phyloP scores from a whole-genome alignment of 2,113 vertebrate species.

The Burhinus oedicnemus region DNA sequence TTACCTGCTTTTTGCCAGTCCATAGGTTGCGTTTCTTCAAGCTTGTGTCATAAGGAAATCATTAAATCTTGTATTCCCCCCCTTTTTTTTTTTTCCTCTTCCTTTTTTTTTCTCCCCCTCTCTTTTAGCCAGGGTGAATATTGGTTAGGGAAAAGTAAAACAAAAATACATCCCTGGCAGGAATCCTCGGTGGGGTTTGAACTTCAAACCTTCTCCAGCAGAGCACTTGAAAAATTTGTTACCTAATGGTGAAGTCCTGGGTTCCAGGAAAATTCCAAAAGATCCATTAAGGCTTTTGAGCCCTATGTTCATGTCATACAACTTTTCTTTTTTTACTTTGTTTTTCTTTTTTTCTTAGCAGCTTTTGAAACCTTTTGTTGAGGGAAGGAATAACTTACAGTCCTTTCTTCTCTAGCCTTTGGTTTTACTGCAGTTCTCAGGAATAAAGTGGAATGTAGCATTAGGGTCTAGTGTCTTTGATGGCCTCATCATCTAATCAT shows the following conservation, averaged over 20 bases:
- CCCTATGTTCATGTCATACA: constrained; percentile 54
- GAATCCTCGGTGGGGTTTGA: constrained; percentile 72
- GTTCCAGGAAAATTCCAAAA: constrained; percentile 68
- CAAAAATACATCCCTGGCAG: constrained; percentile 68
- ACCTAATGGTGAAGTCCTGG: constrained; percentile 67
- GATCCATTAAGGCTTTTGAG: constrained; percentile 53
- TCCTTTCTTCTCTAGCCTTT: constrained; percentile 68
- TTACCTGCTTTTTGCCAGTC: constrained; percentile 86
- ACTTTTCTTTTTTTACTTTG: neutral
- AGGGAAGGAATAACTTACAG: constrained; percentile 47
- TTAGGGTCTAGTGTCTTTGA: constrained; percentile 82
- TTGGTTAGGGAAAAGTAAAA: constrained; percentile 65
- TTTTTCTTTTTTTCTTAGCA: neutral
- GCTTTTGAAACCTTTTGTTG: constrained; percentile 65
- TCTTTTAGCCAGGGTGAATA: constrained; percentile 62
- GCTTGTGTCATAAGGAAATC: constrained; percentile 81
- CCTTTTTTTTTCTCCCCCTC: neutral
- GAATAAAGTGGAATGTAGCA: constrained; percentile 77
- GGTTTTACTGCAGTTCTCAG: constrained; percentile 81
- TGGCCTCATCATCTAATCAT: constrained; percentile 86
- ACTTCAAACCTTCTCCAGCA: constrained; percentile 72
- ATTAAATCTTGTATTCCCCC: constrained; percentile 77
- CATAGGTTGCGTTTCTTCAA: constrained; percentile 75
- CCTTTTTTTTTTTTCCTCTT: neutral
- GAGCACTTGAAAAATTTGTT: constrained; percentile 74